Evolutionary conservation across 2,888 invertebrate genomes (phyloP), one percentile per base, ranked within the genome.

Genomic region (Ennomos quercinarius): DNA sequence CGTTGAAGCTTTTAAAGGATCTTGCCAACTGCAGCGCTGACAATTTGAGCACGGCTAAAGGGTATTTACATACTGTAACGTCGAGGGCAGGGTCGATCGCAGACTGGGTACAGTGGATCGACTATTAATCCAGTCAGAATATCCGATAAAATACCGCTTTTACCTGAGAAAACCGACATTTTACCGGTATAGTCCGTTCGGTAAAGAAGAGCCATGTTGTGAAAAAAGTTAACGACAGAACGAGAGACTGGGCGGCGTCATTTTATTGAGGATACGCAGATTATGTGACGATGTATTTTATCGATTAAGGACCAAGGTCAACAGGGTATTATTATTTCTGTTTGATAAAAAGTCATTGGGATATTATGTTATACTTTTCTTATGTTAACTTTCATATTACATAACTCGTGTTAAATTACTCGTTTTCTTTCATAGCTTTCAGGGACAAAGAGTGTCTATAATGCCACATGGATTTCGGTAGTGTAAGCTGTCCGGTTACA

Each of bases 21-120:
- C 56, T 57, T 43, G 39, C 53, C 59, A 48, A 61, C 53, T 66
- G 59, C 54, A 48, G 46, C 34, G 57, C 59, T 49, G 41, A 67
- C 65, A 67, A 67, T 67, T 67, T 58, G 46, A 64, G 57, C 44
- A 61, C 46, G 48, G 27, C 57, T 46, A 49, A 48, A 59, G 34
- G 40, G 59, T 67, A 69, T 73, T 71, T 74, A 70, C 71, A 71
- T 67, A 70, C 54, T 55, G 59, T 65, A 72, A 67, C 56, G 60
- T 62, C 53, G 54, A 57, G 59, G 27, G 55, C 51, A 60, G 64
- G 73, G 72, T 71, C 64, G 67, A 64, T 62, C 59, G 57, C 64
- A 77, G 64, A 58, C 58, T 48, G 46, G 56, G 56, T 55, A 52
- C 49, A 45, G 52, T 17, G 12, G 43, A 46, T 17, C 61, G 55